Evolutionary conservation across 2,797 vertebrate species (phyloP).

Genomic region (Heteromormyrus szaboi): DNA sequence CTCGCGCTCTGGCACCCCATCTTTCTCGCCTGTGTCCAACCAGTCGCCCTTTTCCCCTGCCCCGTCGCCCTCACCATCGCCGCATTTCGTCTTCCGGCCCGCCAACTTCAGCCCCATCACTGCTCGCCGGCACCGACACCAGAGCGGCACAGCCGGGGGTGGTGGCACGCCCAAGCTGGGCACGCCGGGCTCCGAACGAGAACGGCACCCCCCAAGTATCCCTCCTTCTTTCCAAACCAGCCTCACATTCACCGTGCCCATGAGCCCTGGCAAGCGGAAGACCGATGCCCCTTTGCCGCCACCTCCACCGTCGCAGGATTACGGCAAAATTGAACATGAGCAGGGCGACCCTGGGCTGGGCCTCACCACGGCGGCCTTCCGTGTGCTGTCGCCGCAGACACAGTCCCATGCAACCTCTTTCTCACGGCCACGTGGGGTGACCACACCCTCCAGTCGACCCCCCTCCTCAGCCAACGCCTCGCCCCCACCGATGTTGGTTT

Average conservation of each 20-base stretch:
- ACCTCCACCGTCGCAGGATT: slow-evolving; percentile 63
- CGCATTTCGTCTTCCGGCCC: slow-evolving; percentile 81
- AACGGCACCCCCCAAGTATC: slow-evolving; percentile 68
- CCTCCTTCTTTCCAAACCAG: slow-evolving; percentile 75
- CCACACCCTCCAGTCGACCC: slow-evolving; percentile 61
- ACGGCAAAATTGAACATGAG: slow-evolving; percentile 63
- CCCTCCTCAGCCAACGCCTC: slow-evolving; percentile 64
- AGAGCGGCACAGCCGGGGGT: slow-evolving; percentile 64
- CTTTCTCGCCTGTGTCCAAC: slow-evolving; percentile 83
- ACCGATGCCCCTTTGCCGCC: slow-evolving; percentile 64
- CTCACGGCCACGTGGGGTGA: slow-evolving; percentile 51
- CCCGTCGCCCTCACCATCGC: slow-evolving; percentile 82
- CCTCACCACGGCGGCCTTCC: slow-evolving; percentile 60
- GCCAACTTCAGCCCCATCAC: slow-evolving; percentile 87
- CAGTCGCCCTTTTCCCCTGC: slow-evolving; percentile 85
- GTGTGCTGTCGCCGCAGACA: slow-evolving; percentile 70
- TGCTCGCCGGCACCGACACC: slow-evolving; percentile 71
- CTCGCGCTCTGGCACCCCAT: slow-evolving; percentile 82
- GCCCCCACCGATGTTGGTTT: slow-evolving; percentile 76
- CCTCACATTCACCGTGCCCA: slow-evolving; percentile 82
- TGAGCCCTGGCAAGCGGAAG: slow-evolving; percentile 81
- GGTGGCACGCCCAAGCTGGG: slow-evolving; percentile 54
- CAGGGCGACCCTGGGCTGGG: slow-evolving; percentile 51
- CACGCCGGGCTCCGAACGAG: slow-evolving; percentile 60
- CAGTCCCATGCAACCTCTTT: slow-evolving; percentile 65